These are phyloP conservation scores for Ricordea florida DNA, from an alignment of 92 coral and sea anemone genomes.

Conservation along the genomic window DNA sequence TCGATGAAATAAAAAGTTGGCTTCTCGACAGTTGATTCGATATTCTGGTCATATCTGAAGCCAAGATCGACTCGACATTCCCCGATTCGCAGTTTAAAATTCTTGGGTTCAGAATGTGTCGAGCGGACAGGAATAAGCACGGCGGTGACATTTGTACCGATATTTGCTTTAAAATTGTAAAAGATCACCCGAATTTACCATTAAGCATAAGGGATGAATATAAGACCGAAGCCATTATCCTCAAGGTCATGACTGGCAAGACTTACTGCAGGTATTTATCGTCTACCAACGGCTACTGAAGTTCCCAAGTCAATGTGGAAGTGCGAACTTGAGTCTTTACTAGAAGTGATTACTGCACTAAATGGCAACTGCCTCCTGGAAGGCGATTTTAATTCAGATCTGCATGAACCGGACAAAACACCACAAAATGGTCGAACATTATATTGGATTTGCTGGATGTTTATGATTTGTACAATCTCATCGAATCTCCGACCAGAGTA, in stretches of 20 bases:
- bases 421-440: conserved; percentile 50
- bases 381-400: conserved; percentile 45
- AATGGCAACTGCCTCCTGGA: conserved; percentile 16
- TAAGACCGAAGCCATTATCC: conserved; percentile 9
- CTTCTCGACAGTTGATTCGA: too few relatives aligned
- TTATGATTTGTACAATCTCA: conserved; percentile 26
- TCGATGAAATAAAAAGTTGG: too few relatives aligned
- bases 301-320: conserved; percentile 10
- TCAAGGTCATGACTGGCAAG: conserved; percentile 18
- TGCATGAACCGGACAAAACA: conserved; percentile 33
- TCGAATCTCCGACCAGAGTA: conserved; percentile 17
- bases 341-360: not conserved
- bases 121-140: conserved; percentile 20
- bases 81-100: not conserved
- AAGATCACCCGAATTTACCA: conserved; percentile 18
- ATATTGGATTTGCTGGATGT: conserved; percentile 44
- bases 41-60: too few relatives aligned
- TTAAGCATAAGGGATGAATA: not conserved
- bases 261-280: conserved; percentile 20
- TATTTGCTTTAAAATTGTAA: conserved; percentile 10
- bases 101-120: not conserved
- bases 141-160: conserved; percentile 45
- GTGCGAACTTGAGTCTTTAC: not conserved
- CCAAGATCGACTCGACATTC: too few relatives aligned
- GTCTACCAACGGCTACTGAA: conserved; percentile 16